phyloP scores from a whole-genome alignment of 2,797 vertebrate genomes.

The Enteromius unitaeniatus region DNA sequence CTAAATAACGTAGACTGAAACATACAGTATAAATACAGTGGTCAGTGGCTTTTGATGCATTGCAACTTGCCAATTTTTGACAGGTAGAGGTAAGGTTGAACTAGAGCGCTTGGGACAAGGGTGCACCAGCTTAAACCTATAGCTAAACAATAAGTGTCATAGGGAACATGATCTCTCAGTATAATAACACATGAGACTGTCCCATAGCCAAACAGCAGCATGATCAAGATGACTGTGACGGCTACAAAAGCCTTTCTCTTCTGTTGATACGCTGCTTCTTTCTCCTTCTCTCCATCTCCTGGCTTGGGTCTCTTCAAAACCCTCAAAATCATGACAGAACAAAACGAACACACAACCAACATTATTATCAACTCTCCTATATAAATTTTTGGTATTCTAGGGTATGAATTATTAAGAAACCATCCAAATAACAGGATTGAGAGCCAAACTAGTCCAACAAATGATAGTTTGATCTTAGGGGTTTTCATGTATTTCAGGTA shows the following conservation, averaged over 20 bases:
- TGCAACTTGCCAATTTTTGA: background rate
- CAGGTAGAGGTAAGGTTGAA: slow-evolving; percentile 12
- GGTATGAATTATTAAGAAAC: background rate
- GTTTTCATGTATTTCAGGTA: slow-evolving; percentile 23
- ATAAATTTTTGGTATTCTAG: background rate
- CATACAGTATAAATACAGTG: background rate
- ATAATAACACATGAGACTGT: slow-evolving; percentile 2
- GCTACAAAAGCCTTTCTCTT: slow-evolving; percentile 16
- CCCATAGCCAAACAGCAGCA: slow-evolving; percentile 4
- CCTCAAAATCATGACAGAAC: slow-evolving; percentile 20
- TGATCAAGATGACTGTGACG: background rate
- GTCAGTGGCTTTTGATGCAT: background rate
- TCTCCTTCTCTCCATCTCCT: background rate
- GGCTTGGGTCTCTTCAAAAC: slow-evolving; percentile 5
- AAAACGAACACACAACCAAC: background rate
- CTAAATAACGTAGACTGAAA: background rate
- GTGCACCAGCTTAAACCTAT: background rate
- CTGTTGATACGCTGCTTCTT: background rate
- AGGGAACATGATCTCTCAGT: background rate
- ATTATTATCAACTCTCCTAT: background rate
- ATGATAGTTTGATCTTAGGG: background rate
- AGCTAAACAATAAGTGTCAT: background rate
- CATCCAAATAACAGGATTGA: slow-evolving; percentile 3
- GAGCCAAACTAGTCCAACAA: slow-evolving; percentile 11
- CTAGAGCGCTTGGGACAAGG: slow-evolving; percentile 3